These are phyloP conservation scores for Idaea dimidiata DNA, from an alignment of 2,888 invertebrate genomes.

Conservation along the genomic window DNA sequence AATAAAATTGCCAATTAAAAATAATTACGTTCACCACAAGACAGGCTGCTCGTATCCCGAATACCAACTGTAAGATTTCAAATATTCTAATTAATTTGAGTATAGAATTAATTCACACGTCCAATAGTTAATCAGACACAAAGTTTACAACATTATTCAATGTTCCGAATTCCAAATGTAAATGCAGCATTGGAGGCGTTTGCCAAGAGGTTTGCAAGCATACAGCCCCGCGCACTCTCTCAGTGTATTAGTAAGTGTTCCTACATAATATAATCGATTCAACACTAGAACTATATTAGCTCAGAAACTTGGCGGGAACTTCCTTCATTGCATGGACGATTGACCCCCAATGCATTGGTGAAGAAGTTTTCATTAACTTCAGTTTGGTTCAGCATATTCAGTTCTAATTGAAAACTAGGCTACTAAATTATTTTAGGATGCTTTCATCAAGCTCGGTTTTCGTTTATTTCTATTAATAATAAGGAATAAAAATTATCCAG, in stretches of 20 bases:
- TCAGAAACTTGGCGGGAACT: constrained; percentile 18
- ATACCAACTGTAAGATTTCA: background rate
- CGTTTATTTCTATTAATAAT: no score
- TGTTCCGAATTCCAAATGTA: constrained; percentile 20
- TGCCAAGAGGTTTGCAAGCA: constrained; percentile 19
- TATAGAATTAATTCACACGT: constrained; percentile 9
- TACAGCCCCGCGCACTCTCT: constrained; percentile 5
- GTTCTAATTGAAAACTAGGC: background rate
- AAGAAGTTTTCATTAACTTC: background rate
- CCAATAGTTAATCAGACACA: constrained; percentile 15
- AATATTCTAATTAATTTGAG: constrained; percentile 4
- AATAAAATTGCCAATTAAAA: no score
- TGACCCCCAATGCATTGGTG: constrained; percentile 12
- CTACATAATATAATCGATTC: constrained; percentile 17
- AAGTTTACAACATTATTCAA: constrained; percentile 20
- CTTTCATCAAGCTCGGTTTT: no score
- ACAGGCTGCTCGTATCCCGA: background rate
- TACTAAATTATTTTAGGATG: background rate
- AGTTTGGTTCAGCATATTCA: background rate
- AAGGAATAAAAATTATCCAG: background rate
- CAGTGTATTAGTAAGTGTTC: constrained; percentile 15
- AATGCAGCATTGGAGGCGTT: constrained; percentile 11
- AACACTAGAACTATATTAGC: constrained; percentile 19
- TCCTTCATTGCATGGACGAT: constrained; percentile 15
- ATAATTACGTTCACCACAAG: no score